These are phyloP conservation scores for Hydractinia echinata DNA, from an alignment of 30 jellyfish, hydroid and myxozoan species.

Conservation along the genomic window DNA sequence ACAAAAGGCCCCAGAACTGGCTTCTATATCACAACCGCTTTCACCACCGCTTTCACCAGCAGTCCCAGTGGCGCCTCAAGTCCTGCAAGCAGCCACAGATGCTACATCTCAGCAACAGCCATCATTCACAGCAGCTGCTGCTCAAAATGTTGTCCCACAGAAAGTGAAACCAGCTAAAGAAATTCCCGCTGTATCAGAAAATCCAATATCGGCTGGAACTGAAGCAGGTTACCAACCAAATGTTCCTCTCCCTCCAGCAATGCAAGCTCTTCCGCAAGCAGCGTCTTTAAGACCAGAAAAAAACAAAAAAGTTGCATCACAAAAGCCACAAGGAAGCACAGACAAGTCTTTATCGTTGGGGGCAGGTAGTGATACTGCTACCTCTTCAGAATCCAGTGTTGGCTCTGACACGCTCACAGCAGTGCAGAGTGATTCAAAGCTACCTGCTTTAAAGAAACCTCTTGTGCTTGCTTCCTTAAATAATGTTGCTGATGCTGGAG, in stretches of 20 bases:
- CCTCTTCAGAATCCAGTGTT: constrained; percentile 32
- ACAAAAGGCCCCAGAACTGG: background rate
- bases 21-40: constrained; percentile 30
- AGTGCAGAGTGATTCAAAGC: constrained; percentile 49
- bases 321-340: background rate
- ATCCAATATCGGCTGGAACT: background rate
- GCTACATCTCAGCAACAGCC: background rate
- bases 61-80: constrained; percentile 29
- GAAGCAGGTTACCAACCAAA: background rate
- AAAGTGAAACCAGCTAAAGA: constrained; percentile 16
- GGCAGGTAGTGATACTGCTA: constrained; percentile 28
- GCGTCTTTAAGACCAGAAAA: constrained; percentile 36
- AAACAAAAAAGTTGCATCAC: background rate
- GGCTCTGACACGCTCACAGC: constrained; percentile 24
- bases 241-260: constrained; percentile 30
- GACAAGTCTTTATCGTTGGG: constrained; percentile 30
- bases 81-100: background rate
- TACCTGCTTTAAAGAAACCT: constrained; percentile 74
- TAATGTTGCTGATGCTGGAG: constrained; percentile 82
- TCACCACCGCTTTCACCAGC: constrained; percentile 24
- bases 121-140: background rate
- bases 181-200: background rate
- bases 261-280: background rate
- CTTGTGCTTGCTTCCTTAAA: constrained; percentile 47
- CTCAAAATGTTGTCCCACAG: background rate